A percentile compares a stretch with the other conserved stretches of the same genome.
phyloP scores from a whole-genome alignment of 2,113 vertebrate species.

The Esox niger region DNA sequence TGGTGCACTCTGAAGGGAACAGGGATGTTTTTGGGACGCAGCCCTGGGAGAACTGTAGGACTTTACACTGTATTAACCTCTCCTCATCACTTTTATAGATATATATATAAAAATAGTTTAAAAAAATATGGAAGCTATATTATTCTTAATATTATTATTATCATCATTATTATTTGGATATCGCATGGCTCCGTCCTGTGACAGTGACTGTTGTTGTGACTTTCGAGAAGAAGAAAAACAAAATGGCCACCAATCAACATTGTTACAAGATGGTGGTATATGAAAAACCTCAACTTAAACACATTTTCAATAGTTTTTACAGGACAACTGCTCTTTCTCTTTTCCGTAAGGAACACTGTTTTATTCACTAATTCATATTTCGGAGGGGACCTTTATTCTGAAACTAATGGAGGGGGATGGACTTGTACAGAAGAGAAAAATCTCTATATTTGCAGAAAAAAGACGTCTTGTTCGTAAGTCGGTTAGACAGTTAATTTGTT shows the following conservation, averaged over 20 bases:
- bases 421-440: constrained; percentile 56
- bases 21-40: too few species aligned
- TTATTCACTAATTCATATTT: constrained; percentile 42
- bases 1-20: too few species aligned
- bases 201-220: constrained; percentile 58
- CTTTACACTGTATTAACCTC: constrained; percentile 58
- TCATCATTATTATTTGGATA: constrained; percentile 55
- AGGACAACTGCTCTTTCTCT: constrained; percentile 45
- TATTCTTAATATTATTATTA: constrained; percentile 61
- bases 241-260: not conserved
- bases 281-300: not conserved
- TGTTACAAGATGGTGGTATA: not conserved
- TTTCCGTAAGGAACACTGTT: constrained; percentile 30
- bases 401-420: too few species aligned
- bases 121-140: constrained; percentile 62
- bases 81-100: constrained; percentile 59
- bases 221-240: constrained; percentile 33
- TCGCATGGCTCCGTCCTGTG: constrained; percentile 64
- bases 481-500: not conserved
- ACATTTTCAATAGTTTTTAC: constrained; percentile 41
- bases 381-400: constrained; percentile 30
- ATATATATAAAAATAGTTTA: constrained; percentile 50
- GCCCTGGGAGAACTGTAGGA: constrained; percentile 34
- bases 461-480: constrained; percentile 47
- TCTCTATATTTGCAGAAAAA: constrained; percentile 69